A percentile compares a stretch with the other conserved stretches of the same genome.
Conservation (phyloP, 2,888 invertebrate species). For the Drosophila siamana region DNA sequence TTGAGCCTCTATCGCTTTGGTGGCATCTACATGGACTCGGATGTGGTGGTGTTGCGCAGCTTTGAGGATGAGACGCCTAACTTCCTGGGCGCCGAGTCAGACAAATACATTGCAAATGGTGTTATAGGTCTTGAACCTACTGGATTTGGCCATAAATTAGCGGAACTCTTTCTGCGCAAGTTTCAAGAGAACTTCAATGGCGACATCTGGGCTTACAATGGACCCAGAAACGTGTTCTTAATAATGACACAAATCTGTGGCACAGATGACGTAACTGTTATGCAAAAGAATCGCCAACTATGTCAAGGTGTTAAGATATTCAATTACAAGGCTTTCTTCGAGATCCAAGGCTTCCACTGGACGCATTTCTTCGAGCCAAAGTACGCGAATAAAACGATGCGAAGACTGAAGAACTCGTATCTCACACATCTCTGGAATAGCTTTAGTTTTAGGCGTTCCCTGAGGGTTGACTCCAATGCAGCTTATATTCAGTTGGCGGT, state of each 20-base stretch:
- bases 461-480: constrained; percentile 1
- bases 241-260: constrained; percentile 2
- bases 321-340: constrained; percentile 6
- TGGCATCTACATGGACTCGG: constrained; percentile 91
- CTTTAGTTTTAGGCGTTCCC: background rate
- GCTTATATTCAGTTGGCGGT: too few relatives aligned
- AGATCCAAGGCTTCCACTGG: constrained; percentile 5
- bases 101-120: constrained; percentile 89
- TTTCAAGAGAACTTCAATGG: constrained; percentile 16
- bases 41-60: constrained; percentile 89
- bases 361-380: constrained; percentile 13
- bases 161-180: background rate
- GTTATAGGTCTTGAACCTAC: constrained; percentile 87
- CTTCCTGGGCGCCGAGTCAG: constrained; percentile 84
- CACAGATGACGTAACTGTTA: background rate
- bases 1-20: constrained; percentile 89
- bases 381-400: background rate
- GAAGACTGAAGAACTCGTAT: constrained; percentile 1
- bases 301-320: constrained; percentile 16
- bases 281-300: background rate
- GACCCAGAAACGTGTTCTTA: background rate
- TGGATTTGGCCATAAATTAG: constrained; percentile 85
- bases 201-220: constrained; percentile 18
- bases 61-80: constrained; percentile 64
- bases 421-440: constrained; percentile 18